These are phyloP conservation scores for Acrobasis suavella DNA, from an alignment of 2,888 invertebrate species.

Conservation along the genomic window DNA sequence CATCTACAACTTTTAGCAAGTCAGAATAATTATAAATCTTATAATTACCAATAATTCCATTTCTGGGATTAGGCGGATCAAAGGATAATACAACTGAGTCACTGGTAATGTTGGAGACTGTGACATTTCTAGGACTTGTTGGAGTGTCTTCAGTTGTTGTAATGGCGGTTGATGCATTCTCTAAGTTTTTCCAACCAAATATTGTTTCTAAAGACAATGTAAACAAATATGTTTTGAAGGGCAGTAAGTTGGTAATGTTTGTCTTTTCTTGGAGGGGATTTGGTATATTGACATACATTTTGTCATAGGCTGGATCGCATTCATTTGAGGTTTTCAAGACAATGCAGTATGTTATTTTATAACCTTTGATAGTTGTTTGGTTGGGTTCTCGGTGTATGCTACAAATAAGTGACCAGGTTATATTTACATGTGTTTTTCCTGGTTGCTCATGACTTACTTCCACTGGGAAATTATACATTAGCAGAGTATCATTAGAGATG, in stretches of 20 bases:
- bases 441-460: conserved; percentile 56
- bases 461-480: conserved; percentile 81
- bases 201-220: conserved; percentile 83
- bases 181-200: conserved; percentile 64
- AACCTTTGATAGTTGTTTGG: conserved; percentile 87
- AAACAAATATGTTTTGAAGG: conserved; percentile 89
- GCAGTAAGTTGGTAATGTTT: conserved; percentile 84
- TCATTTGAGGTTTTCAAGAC: conserved; percentile 74
- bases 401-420: conserved; percentile 91
- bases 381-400: conserved; percentile 74
- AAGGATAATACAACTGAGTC: conserved; percentile 85
- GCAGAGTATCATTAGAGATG: conserved; percentile 69
- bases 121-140: conserved; percentile 82
- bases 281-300: conserved; percentile 60
- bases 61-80: conserved; percentile 86
- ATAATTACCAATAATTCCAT: conserved; percentile 89
- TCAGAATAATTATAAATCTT: conserved; percentile 77
- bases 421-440: conserved; percentile 65
- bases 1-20: conserved; percentile 49
- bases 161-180: conserved; percentile 81
- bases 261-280: conserved; percentile 78
- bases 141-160: conserved; percentile 88
- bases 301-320: conserved; percentile 77
- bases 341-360: conserved; percentile 89
- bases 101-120: conserved; percentile 83